phyloP scores from a whole-genome alignment of 2,888 invertebrate species.

The Tachystola acroxantha region DNA sequence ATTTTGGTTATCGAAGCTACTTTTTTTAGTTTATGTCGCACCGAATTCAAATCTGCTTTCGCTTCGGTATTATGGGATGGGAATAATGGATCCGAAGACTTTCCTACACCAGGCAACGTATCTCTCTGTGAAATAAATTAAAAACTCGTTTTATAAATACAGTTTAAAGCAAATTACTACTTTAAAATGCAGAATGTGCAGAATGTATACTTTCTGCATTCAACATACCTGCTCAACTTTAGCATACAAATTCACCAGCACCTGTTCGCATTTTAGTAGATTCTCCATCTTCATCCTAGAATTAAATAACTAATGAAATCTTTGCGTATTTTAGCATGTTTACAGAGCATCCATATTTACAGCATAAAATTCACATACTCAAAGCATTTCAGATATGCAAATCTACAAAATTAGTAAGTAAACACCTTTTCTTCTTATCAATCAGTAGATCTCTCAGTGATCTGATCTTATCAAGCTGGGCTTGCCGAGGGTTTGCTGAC shows the following conservation, averaged over 20 bases:
- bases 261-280: constrained; percentile 82
- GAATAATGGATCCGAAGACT: constrained; percentile 11
- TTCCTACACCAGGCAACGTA: constrained; percentile 25
- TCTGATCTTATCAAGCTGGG: constrained; percentile 81
- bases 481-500: constrained; percentile 71
- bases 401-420: too few species aligned
- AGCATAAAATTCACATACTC: too few species aligned
- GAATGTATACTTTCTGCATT: background rate
- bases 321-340: background rate
- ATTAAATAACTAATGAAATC: background rate
- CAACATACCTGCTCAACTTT: constrained; percentile 80
- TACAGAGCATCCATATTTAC: background rate
- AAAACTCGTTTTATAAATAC: background rate
- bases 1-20: constrained; percentile 23
- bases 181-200: background rate
- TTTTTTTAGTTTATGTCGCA: constrained; percentile 54
- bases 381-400: too few species aligned
- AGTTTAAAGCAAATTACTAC: background rate
- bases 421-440: constrained; percentile 79
- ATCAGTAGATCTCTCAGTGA: constrained; percentile 80
- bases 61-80: constrained; percentile 20
- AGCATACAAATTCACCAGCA: constrained; percentile 80
- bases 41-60: constrained; percentile 43
- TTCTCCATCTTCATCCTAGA: constrained; percentile 83
- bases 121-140: constrained; percentile 50